phyloP scores from a whole-genome alignment of 2,888 invertebrate genomes.

The Stictocephala bisonia region DNA sequence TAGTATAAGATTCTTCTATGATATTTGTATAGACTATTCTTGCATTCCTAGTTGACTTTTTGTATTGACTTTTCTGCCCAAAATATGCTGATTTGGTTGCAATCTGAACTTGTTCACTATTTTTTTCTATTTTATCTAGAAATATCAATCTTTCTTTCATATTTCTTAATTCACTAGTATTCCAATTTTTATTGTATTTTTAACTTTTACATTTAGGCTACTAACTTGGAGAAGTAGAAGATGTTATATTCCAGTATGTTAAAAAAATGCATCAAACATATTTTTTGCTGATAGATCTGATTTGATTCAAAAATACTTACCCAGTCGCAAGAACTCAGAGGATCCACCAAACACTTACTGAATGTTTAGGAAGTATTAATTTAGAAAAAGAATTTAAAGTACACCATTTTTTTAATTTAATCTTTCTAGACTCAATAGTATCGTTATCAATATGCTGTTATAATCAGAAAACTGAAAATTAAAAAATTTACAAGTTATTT shows the following conservation, averaged over 20 bases:
- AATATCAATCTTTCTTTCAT: background rate
- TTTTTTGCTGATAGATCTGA: background rate
- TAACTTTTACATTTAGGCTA: no score
- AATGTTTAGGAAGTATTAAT: background rate
- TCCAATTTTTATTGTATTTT: background rate
- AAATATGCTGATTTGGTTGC: background rate
- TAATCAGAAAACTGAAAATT: background rate
- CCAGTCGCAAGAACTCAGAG: background rate
- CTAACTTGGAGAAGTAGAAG: background rate
- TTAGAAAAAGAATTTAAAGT: background rate
- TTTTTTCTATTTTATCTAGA: background rate
- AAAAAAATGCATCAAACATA: background rate
- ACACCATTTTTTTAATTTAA: background rate
- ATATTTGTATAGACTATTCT: no score
- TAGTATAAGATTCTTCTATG: no score
- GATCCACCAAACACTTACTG: background rate
- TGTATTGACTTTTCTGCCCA: background rate
- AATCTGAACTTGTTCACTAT: background rate
- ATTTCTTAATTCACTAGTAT: background rate
- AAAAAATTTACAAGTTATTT: slow-evolving; percentile 1
- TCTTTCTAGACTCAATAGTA: background rate
- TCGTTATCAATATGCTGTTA: background rate
- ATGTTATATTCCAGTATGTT: background rate
- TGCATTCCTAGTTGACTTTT: background rate
- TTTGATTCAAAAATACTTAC: background rate